A percentile compares a stretch with the other conserved stretches of the same genome.
phyloP scores from a whole-genome alignment of 2,797 vertebrate genomes.

The Ctenochaetus hawaiiensis region DNA sequence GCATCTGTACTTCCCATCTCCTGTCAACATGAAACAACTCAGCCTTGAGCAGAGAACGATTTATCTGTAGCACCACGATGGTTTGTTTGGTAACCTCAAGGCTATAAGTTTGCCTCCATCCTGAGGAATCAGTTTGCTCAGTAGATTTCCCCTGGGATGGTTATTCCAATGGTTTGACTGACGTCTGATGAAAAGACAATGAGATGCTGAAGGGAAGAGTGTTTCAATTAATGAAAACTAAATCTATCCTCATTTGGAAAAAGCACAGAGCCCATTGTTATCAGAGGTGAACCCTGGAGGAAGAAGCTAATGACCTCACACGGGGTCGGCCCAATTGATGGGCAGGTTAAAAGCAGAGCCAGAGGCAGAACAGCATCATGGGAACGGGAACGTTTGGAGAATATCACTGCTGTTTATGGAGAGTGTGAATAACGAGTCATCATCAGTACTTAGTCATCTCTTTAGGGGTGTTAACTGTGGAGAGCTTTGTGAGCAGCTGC shows the following conservation, averaged over 20 bases:
- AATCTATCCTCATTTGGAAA: conserved; percentile 53
- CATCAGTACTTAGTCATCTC: not conserved
- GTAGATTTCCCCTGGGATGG: conserved; percentile 47
- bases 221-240: conserved; percentile 58
- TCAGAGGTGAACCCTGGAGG: conserved; percentile 45
- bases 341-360: conserved; percentile 48
- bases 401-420: conserved; percentile 29
- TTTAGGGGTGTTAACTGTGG: not conserved
- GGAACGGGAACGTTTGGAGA: conserved; percentile 30
- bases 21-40: conserved; percentile 4
- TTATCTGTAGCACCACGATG: conserved; percentile 2
- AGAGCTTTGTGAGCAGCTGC: conserved; percentile 8
- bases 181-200: conserved; percentile 55
- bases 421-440: not conserved
- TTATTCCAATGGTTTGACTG: conserved; percentile 24
- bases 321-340: conserved; percentile 55
- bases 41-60: conserved; percentile 4
- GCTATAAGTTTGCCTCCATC: conserved; percentile 5
- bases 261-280: conserved; percentile 54
- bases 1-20: conserved; percentile 31
- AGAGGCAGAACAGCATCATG: conserved; percentile 40
- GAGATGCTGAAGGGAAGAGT: conserved; percentile 21
- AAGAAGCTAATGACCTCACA: conserved; percentile 52
- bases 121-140: conserved; percentile 35
- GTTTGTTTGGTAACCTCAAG: conserved; percentile 4